A percentile compares a stretch with the other conserved stretches of the same genome.
phyloP scores from a whole-genome alignment of 2,113 vertebrate genomes.

The Barnardius zonarius region DNA sequence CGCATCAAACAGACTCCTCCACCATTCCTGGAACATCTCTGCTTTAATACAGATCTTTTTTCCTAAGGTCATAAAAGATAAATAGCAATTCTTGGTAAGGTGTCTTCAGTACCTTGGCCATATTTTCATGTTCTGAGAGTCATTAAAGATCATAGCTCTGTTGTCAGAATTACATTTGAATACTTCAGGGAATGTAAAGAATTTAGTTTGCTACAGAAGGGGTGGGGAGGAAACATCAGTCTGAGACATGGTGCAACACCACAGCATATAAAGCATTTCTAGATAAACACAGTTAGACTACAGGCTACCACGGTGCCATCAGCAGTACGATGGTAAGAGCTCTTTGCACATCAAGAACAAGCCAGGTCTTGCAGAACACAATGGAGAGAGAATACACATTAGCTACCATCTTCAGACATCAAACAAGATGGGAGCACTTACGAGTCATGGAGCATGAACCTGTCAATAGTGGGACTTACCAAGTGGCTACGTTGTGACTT shows the following conservation, averaged over 20 bases:
- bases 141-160: background rate
- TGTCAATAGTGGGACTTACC: background rate
- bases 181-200: background rate
- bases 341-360: background rate
- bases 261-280: background rate
- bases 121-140: background rate
- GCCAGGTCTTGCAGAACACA: background rate
- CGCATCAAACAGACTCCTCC: background rate
- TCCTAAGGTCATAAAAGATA: background rate
- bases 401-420: background rate
- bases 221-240: background rate
- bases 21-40: background rate
- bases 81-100: background rate
- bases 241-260: background rate
- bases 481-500: background rate
- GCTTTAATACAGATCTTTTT: background rate
- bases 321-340: rapidly evolving
- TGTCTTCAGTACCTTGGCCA: background rate
- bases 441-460: background rate
- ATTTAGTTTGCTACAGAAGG: background rate
- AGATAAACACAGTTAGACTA: background rate
- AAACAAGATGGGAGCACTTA: background rate
- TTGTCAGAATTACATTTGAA: background rate
- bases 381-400: background rate
- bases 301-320: rapidly evolving